Conservation (phyloP, 2,113 vertebrate species). For the Neolamprologus sp. region DNA sequence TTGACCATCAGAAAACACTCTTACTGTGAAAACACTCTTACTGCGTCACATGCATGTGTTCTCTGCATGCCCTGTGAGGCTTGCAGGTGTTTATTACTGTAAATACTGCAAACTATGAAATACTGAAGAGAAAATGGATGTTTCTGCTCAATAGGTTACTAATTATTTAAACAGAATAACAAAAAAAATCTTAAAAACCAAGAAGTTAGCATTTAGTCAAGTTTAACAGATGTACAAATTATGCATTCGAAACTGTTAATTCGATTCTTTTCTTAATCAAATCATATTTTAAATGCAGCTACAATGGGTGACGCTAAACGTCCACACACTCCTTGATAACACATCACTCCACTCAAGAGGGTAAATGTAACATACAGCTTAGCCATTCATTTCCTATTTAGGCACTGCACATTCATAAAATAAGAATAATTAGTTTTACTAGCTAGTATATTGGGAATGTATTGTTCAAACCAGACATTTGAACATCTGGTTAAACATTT, state of each 20-base stretch:
- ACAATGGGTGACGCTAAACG: neutral
- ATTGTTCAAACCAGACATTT: neutral
- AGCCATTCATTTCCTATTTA: neutral
- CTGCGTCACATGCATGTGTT: neutral
- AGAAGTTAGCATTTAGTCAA: neutral
- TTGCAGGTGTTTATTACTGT: neutral
- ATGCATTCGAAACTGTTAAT: neutral
- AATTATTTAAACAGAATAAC: neutral
- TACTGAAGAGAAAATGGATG: neutral
- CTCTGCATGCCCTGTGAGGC: neutral
- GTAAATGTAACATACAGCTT: neutral
- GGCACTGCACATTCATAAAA: neutral
- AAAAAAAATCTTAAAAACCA: neutral
- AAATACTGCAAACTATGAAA: neutral
- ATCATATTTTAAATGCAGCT: neutral
- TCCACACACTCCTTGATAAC: neutral
- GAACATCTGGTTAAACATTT: neutral
- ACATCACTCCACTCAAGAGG: neutral
- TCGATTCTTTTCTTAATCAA: neutral
- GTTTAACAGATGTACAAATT: neutral
- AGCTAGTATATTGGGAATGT: neutral
- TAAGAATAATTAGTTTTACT: neutral
- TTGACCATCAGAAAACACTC: neutral
- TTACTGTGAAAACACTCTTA: neutral
- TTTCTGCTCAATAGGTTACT: neutral